Conservation (phyloP, 30 jellyfish, hydroid and myxozoan species). For the Aurelia coerulea region DNA sequence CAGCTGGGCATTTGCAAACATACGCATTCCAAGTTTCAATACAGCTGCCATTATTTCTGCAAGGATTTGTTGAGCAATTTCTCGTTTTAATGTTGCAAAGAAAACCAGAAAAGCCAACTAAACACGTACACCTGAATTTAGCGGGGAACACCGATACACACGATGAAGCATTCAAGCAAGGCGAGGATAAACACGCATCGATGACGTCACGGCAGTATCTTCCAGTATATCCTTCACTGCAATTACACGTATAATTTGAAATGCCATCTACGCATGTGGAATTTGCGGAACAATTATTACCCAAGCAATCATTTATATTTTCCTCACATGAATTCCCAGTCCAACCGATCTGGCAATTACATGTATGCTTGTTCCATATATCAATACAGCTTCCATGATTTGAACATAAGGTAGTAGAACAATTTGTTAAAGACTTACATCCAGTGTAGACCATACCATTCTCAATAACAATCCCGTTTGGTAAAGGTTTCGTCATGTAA, state of each 20-base stretch:
- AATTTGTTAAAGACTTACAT: conserved; percentile 44
- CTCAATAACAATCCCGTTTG: conserved; percentile 6
- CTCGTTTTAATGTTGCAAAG: conserved; percentile 37
- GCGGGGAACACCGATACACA: conserved; percentile 41
- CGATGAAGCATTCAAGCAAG: conserved; percentile 36
- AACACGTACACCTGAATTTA: conserved; percentile 40
- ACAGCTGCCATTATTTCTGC: conserved; percentile 50
- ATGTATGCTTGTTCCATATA: conserved; percentile 27
- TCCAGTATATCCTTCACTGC: conserved; percentile 70
- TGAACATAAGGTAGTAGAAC: conserved; percentile 62
- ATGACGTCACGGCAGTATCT: conserved; percentile 37
- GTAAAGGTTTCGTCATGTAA: conserved; percentile 18
- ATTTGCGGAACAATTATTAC: conserved; percentile 34
- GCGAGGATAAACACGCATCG: conserved; percentile 37
- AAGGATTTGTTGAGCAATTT: conserved; percentile 54
- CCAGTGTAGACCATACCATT: conserved; percentile 16
- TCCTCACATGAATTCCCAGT: conserved; percentile 67
- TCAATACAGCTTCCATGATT: conserved; percentile 65
- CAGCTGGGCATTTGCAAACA: conserved; percentile 43
- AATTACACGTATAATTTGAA: conserved; percentile 52
- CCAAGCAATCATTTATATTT: conserved; percentile 63
- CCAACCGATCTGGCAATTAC: conserved; percentile 76
- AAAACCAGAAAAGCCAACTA: conserved; percentile 43
- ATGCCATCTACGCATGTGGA: conserved; percentile 75
- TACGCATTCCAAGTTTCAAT: conserved; percentile 46